Percentiles rank a stretch among this genome's conserved stretches.
phyloP scores from a whole-genome alignment of 2,888 invertebrate species.

The Siphlonurus alternatus region DNA sequence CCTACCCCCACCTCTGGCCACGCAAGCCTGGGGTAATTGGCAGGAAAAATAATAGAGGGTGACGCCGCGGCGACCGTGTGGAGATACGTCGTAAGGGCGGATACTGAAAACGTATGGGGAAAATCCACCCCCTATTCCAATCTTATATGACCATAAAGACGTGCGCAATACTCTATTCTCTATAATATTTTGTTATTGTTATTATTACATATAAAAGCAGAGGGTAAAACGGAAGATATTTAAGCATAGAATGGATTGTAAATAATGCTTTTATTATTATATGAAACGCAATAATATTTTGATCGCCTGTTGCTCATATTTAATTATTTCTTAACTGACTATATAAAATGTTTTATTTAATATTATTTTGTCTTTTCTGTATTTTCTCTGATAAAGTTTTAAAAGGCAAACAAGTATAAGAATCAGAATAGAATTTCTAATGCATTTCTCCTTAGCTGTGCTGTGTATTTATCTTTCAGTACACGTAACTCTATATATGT shows the following conservation, averaged over 20 bases:
- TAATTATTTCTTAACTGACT: no score
- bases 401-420: no score
- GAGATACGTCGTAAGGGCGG: no score
- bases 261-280: no score
- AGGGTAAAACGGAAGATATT: background rate
- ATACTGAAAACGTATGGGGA: background rate
- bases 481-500: background rate
- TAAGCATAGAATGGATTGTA: no score
- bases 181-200: background rate
- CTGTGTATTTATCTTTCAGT: background rate
- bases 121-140: background rate
- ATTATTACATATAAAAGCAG: background rate
- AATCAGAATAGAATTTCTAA: background rate
- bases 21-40: background rate
- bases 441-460: no score
- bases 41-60: slow-evolving; percentile 3
- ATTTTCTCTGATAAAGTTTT: no score
- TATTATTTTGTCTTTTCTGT: background rate
- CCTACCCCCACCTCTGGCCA: background rate
- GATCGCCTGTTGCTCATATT: no score
- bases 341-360: no score
- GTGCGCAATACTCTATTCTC: background rate
- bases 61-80: background rate
- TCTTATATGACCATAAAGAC: background rate
- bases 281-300: no score